These are phyloP conservation scores for Vidua macroura DNA, from an alignment of 2,113 vertebrate species.

Conservation along the genomic window DNA sequence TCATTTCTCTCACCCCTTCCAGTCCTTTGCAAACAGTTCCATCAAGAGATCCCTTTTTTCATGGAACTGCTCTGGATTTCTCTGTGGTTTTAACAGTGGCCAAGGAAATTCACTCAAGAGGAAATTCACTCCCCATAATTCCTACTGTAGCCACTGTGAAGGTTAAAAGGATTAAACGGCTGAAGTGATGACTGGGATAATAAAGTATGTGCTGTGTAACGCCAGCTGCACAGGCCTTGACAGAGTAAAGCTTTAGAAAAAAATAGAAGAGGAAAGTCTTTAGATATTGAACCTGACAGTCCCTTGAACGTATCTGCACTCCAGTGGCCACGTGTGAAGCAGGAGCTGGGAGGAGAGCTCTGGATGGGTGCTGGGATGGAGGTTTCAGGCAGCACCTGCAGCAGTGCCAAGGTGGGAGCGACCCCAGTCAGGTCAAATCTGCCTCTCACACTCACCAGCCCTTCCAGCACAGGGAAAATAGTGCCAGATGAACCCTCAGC, in stretches of 20 bases:
- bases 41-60: background rate
- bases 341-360: background rate
- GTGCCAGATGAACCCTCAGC: rapidly evolving
- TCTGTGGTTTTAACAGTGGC: background rate
- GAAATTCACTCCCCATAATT: background rate
- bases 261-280: background rate
- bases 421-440: rapidly evolving
- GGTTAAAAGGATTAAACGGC: background rate
- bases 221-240: background rate
- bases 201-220: background rate
- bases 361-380: background rate
- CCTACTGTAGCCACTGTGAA: background rate
- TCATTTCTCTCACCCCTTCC: background rate
- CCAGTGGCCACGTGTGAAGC: background rate
- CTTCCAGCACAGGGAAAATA: background rate
- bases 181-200: background rate
- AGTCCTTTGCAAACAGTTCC: background rate
- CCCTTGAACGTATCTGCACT: background rate
- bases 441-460: background rate
- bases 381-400: background rate
- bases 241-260: background rate
- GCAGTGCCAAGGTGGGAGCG: background rate
- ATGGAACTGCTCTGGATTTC: background rate
- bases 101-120: background rate
- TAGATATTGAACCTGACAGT: background rate